Evolutionary conservation across 2,888 invertebrate genomes (phyloP).

Genomic region (Augochlorella aurata): DNA sequence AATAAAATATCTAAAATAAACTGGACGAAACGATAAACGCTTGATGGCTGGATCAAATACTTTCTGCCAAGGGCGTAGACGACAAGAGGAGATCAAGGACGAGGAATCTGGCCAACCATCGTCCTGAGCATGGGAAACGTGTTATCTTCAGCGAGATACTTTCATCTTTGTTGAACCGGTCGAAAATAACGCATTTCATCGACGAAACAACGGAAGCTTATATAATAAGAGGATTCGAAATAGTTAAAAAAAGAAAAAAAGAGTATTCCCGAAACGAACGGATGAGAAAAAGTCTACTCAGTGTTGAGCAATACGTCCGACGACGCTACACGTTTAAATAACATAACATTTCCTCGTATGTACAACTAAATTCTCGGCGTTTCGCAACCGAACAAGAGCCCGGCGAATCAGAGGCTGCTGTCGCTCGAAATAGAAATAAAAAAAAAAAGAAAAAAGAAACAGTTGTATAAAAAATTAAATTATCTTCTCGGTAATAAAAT

Average conservation of each 20-base stretch:
- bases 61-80: not conserved
- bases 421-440: conserved; percentile 21
- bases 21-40: not conserved
- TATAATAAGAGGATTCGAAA: not conserved
- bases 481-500: conserved; percentile 59
- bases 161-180: not conserved
- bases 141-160: not conserved
- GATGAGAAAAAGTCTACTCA: conserved; percentile 30
- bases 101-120: not conserved
- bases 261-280: conserved; percentile 7
- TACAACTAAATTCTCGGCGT: conserved; percentile 38
- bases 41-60: not conserved
- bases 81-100: not conserved
- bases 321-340: conserved; percentile 28
- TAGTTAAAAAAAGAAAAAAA: not conserved
- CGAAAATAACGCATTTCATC: not conserved
- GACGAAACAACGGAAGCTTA: not conserved
- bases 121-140: not conserved
- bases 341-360: conserved; percentile 35
- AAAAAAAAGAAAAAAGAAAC: conserved; percentile 26
- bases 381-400: conserved; percentile 8
- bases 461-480: conserved; percentile 64
- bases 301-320: conserved; percentile 42
- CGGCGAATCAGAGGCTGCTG: not conserved
- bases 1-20: not conserved